These are phyloP conservation scores for Rhopalosiphum nymphaeae DNA, from an alignment of 2,888 invertebrate genomes.

Conservation along the genomic window DNA sequence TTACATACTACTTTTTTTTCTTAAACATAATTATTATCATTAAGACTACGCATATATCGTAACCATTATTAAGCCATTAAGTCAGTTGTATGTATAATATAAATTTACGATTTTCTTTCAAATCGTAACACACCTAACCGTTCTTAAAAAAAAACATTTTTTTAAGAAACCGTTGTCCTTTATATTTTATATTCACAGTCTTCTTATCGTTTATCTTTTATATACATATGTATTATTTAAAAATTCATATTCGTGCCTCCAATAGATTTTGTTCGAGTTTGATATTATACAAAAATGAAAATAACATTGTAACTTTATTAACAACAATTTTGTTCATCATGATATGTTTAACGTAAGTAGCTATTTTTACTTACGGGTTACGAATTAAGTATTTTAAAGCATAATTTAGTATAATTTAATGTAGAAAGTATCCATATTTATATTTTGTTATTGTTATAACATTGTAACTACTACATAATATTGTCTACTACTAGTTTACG, in stretches of 20 bases:
- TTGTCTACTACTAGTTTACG: too few species aligned
- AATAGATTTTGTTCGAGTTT: background rate
- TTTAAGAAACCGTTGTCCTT: background rate
- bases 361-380: background rate
- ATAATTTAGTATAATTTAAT: too few species aligned
- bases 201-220: background rate
- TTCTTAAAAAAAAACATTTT: background rate
- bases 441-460: too few species aligned
- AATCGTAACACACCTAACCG: background rate
- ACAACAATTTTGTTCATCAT: background rate
- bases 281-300: background rate
- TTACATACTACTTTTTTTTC: background rate
- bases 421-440: too few species aligned
- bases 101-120: background rate
- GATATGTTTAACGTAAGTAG: background rate
- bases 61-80: background rate
- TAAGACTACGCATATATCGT: background rate
- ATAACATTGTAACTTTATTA: background rate
- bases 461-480: too few species aligned
- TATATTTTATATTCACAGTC: background rate
- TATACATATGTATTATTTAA: too few species aligned
- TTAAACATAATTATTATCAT: background rate
- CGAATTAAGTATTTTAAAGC: too few species aligned
- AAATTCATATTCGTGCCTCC: background rate
- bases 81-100: background rate